These are phyloP conservation scores for Thamnaconus septentrionalis DNA, from an alignment of 2,113 vertebrate genomes.

Conservation along the genomic window DNA sequence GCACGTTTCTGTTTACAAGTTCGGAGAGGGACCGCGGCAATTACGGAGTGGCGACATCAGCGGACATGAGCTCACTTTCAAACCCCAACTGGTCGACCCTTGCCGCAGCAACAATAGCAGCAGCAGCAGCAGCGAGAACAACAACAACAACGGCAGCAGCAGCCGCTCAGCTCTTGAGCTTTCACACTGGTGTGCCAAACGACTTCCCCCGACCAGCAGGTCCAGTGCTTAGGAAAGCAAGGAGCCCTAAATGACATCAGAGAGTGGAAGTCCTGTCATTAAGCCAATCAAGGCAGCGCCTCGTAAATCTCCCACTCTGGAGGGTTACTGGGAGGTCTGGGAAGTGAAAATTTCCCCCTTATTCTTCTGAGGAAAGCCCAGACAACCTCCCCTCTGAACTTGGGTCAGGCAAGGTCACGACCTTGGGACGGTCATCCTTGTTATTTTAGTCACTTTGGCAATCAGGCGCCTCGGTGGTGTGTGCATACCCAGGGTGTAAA, in stretches of 20 bases:
- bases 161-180: not conserved
- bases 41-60: slow-evolving; percentile 12
- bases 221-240: slow-evolving; percentile 45
- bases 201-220: not conserved
- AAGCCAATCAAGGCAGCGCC: slow-evolving; percentile 75
- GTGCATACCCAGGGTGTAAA: not conserved
- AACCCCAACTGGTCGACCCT: no score
- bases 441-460: slow-evolving; percentile 66
- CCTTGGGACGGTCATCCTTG: slow-evolving; percentile 70
- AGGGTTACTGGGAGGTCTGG: slow-evolving; percentile 77
- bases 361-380: slow-evolving; percentile 75
- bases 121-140: not conserved
- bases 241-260: slow-evolving; percentile 50
- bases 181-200: not conserved
- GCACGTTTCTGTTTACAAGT: slow-evolving; percentile 56
- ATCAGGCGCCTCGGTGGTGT: slow-evolving; percentile 26
- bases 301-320: slow-evolving; percentile 74
- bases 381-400: slow-evolving; percentile 66
- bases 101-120: no score
- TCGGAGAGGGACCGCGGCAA: slow-evolving; percentile 19
- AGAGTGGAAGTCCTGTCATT: slow-evolving; percentile 78
- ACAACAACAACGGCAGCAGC: not conserved
- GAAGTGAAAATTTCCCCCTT: slow-evolving; percentile 80
- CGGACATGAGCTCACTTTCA: no score
- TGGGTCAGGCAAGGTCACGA: slow-evolving; percentile 67